Evolutionary conservation across 2,113 vertebrate species (phyloP).

Genomic region (Tragelaphus strepsiceros): DNA sequence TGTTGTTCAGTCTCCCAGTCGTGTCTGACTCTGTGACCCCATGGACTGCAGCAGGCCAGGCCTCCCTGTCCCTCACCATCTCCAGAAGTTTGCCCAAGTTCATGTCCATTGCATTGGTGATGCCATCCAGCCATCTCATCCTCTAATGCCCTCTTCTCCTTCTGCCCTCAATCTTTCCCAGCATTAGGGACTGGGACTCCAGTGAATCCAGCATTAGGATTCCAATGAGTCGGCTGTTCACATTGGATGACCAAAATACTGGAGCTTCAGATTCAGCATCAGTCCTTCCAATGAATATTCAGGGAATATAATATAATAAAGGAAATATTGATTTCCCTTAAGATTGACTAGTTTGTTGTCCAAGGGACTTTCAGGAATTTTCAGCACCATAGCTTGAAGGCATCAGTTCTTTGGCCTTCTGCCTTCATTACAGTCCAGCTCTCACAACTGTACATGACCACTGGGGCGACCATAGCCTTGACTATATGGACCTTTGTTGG

Average conservation of each 20-base stretch:
- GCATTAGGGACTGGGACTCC: background rate
- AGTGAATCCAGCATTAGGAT: background rate
- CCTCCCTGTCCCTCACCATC: background rate
- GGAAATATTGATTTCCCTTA: background rate
- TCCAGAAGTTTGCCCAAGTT: background rate
- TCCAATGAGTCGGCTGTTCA: background rate
- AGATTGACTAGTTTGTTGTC: background rate
- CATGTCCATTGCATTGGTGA: background rate
- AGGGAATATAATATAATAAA: background rate
- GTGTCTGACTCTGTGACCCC: background rate
- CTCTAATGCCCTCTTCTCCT: background rate
- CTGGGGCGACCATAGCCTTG: background rate
- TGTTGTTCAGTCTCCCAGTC: accelerated
- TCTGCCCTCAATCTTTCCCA: background rate
- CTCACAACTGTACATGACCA: background rate
- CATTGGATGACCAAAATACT: background rate
- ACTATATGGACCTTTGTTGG: accelerated
- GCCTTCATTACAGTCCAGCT: background rate
- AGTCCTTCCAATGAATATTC: background rate
- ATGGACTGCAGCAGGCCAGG: background rate
- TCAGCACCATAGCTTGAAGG: background rate
- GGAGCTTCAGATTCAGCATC: background rate
- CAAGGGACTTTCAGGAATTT: background rate
- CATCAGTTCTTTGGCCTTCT: background rate
- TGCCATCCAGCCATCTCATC: background rate